phyloP scores from a whole-genome alignment of 2,113 vertebrate genomes.

The Nannobrachium achirus region DNA sequence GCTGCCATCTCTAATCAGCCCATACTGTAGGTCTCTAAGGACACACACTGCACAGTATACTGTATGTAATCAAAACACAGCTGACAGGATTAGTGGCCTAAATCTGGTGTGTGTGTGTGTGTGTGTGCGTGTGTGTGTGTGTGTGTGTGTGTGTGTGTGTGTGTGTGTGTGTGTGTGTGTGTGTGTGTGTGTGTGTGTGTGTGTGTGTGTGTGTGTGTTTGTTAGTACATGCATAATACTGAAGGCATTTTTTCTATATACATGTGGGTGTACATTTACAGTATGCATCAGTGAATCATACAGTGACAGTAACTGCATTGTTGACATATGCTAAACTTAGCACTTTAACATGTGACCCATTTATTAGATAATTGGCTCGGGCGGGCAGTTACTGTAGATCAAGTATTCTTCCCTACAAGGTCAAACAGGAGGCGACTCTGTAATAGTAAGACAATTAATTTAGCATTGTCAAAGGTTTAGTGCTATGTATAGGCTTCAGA shows the following conservation, averaged over 20 bases:
- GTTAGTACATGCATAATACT: too few species aligned
- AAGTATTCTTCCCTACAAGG: too few species aligned
- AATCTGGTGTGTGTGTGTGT: slow-evolving; percentile 21
- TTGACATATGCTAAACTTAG: not conserved
- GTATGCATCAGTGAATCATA: slow-evolving; percentile 26
- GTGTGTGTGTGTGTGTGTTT: not conserved
- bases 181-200: not conserved
- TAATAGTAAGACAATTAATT: too few species aligned
- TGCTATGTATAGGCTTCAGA: too few species aligned
- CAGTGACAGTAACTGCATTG: slow-evolving; percentile 24
- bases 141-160: not conserved
- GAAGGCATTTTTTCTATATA: too few species aligned
- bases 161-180: not conserved
- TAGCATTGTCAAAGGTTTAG: too few species aligned
- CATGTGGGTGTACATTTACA: slow-evolving; percentile 5
- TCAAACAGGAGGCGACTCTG: too few species aligned
- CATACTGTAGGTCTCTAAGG: slow-evolving; percentile 10
- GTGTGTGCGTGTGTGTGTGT: not conserved
- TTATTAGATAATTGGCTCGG: not conserved
- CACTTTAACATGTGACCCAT: not conserved
- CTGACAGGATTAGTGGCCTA: slow-evolving; percentile 67
- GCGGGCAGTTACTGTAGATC: not conserved
- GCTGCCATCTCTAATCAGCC: slow-evolving; percentile 32
- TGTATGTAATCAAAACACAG: slow-evolving; percentile 58
- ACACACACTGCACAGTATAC: slow-evolving; percentile 32